Percentiles rank a stretch among this genome's conserved stretches.
These are phyloP conservation scores for Drosophila auraria DNA, from an alignment of 1,140 invertebrate species.

Conservation along the genomic window DNA sequence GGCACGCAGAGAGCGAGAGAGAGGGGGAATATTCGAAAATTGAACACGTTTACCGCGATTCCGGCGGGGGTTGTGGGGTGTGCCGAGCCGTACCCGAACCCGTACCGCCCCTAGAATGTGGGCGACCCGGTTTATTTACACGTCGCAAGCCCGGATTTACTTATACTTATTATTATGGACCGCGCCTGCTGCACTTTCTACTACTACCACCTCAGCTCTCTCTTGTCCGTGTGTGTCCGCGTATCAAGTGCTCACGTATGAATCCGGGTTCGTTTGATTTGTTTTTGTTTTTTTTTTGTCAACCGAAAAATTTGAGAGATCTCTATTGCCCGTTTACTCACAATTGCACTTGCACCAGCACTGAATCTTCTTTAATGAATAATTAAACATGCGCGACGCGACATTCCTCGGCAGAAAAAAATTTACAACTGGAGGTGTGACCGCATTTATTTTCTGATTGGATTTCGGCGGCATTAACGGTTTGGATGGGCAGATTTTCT, in stretches of 20 bases:
- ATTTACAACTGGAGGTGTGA: neutral
- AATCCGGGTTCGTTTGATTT: slow-evolving; percentile 6
- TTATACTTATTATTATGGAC: slow-evolving; percentile 36
- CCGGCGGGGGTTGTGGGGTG: slow-evolving; percentile 11
- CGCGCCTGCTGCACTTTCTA: slow-evolving; percentile 74
- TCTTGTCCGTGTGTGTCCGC: slow-evolving; percentile 13
- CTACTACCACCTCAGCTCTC: slow-evolving; percentile 55
- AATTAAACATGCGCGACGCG: slow-evolving; percentile 54
- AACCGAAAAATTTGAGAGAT: slow-evolving; percentile 5
- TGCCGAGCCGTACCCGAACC: neutral
- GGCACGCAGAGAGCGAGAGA: slow-evolving; percentile 16
- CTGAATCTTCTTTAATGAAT: slow-evolving; percentile 39
- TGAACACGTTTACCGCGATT: slow-evolving; percentile 51
- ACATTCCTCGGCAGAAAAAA: slow-evolving; percentile 39
- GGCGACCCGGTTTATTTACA: slow-evolving; percentile 78
- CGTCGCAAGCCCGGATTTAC: slow-evolving; percentile 39
- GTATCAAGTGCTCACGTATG: slow-evolving; percentile 54
- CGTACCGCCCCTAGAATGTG: slow-evolving; percentile 42
- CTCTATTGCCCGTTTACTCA: slow-evolving; percentile 17
- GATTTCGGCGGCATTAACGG: too few relatives aligned
- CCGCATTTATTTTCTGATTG: too few relatives aligned
- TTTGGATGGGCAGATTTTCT: too few relatives aligned
- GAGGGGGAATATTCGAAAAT: slow-evolving; percentile 39
- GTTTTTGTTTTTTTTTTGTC: neutral
- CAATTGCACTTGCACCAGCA: slow-evolving; percentile 48